Evolutionary conservation across 2,888 invertebrate genomes (phyloP).

Genomic region (Axea sp.): DNA sequence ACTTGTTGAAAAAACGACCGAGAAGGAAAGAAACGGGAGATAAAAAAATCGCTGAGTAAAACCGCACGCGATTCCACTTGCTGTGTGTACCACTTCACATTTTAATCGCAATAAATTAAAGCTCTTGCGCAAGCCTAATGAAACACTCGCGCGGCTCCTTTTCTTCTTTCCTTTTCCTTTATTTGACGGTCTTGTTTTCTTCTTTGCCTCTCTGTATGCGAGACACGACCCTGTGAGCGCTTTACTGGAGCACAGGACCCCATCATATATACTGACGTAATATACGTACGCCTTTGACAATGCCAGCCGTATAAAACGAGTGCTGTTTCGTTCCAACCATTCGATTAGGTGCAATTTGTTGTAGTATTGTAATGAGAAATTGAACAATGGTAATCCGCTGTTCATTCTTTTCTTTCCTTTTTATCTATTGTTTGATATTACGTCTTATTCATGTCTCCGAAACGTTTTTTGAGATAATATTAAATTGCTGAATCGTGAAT

Average conservation of each 20-base stretch:
- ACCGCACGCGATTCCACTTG: conserved; percentile 58
- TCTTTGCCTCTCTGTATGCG: conserved; percentile 35
- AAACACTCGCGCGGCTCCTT: conserved; percentile 64
- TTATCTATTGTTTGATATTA: too few species aligned
- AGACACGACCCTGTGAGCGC: conserved; percentile 45
- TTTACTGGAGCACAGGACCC: conserved; percentile 47
- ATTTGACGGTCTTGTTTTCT: conserved; percentile 47
- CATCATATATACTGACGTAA: conserved; percentile 46
- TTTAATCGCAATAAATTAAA: conserved; percentile 69
- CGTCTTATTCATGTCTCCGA: too few species aligned
- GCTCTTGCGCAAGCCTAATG: conserved; percentile 69
- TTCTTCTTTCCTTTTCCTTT: conserved; percentile 60
- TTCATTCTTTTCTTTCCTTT: too few species aligned
- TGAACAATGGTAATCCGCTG: background rate
- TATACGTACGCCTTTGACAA: conserved; percentile 48
- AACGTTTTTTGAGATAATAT: too few species aligned
- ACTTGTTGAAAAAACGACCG: conserved; percentile 9
- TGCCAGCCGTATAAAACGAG: conserved; percentile 16
- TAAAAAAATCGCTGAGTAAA: conserved; percentile 27
- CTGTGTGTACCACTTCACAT: conserved; percentile 54
- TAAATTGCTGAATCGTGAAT: too few species aligned
- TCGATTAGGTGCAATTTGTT: conserved; percentile 24
- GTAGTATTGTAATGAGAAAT: conserved; percentile 16
- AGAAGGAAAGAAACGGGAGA: conserved; percentile 1
- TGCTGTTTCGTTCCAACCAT: conserved; percentile 10